Evolutionary conservation across 2,797 vertebrate species (phyloP).

Genomic region (Ceryle rudis): DNA sequence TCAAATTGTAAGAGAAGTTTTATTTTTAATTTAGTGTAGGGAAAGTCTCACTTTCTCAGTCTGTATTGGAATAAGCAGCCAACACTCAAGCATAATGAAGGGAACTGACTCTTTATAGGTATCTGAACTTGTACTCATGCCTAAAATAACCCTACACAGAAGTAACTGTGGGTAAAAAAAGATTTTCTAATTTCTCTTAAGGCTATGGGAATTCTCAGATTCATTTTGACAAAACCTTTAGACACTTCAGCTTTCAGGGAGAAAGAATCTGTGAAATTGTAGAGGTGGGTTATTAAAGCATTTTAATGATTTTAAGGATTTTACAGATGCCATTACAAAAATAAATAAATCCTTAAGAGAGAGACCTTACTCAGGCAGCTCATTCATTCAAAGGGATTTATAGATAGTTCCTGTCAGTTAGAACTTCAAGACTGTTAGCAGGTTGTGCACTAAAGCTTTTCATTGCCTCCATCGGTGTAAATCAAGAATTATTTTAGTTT

Average conservation of each 20-base stretch:
- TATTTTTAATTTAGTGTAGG: not conserved
- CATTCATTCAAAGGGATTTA: not conserved
- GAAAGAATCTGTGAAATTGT: not conserved
- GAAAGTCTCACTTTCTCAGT: not conserved
- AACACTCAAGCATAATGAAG: not conserved
- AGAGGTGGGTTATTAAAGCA: not conserved
- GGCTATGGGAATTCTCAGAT: not conserved
- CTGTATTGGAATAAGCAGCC: not conserved
- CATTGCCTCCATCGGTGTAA: not conserved
- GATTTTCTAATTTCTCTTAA: not conserved
- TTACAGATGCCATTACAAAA: not conserved
- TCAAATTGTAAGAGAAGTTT: not conserved
- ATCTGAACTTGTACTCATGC: fast-evolving
- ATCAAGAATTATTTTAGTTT: not conserved
- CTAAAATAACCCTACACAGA: not conserved
- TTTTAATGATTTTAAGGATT: not conserved
- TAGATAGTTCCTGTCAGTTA: not conserved
- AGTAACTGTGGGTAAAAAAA: not conserved
- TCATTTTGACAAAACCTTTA: not conserved
- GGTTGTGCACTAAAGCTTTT: not conserved
- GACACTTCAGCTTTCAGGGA: not conserved
- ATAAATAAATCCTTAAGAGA: not conserved
- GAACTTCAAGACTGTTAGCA: not conserved
- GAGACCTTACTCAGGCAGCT: not conserved
- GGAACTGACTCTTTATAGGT: not conserved